phyloP scores from a whole-genome alignment of 2,113 vertebrate genomes.

The Terrapene triunguis region DNA sequence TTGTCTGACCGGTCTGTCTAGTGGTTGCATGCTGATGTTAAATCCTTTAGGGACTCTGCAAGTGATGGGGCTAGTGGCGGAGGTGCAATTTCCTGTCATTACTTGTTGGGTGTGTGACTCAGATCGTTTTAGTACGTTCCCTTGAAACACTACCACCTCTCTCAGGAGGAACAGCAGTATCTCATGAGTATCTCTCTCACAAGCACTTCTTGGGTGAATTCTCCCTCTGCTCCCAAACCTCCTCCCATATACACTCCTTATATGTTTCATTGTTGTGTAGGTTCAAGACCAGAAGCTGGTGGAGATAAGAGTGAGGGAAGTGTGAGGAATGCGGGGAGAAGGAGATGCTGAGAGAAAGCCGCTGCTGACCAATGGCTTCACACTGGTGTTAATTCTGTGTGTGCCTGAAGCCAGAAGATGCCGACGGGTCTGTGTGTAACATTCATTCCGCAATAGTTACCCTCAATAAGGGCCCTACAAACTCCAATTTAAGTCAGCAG shows the following conservation, averaged over 20 bases:
- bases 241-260: slow-evolving; percentile 19
- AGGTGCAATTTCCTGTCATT: background rate
- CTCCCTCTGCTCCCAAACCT: background rate
- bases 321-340: slow-evolving; percentile 18
- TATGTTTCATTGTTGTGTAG: slow-evolving; percentile 45
- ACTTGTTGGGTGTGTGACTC: background rate
- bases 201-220: slow-evolving; percentile 28
- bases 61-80: background rate
- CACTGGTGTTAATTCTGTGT: slow-evolving; percentile 55
- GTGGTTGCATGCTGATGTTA: background rate
- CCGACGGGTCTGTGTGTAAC: background rate
- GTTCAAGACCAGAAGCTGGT: slow-evolving; percentile 65
- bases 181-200: background rate
- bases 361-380: slow-evolving; percentile 52
- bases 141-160: background rate
- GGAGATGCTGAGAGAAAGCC: slow-evolving; percentile 18
- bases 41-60: background rate
- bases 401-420: slow-evolving; percentile 6
- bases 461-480: slow-evolving; percentile 17
- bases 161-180: background rate
- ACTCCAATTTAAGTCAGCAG: background rate
- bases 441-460: slow-evolving; percentile 35
- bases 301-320: slow-evolving; percentile 50
- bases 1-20: background rate
- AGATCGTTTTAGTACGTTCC: background rate